phyloP scores from a whole-genome alignment of 2,113 vertebrate species.

The Nyctereutes procyonoides region DNA sequence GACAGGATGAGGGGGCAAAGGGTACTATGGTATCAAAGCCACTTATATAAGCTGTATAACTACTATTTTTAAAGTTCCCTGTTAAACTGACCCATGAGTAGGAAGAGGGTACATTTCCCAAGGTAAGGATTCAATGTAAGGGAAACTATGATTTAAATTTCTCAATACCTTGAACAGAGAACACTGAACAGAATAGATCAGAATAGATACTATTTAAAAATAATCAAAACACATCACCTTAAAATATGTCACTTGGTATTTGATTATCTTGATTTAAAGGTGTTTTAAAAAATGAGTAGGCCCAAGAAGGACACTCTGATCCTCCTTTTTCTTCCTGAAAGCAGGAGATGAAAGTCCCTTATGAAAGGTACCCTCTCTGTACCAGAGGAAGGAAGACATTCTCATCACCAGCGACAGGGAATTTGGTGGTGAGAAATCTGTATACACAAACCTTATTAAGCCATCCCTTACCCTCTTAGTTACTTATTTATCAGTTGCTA shows the following conservation, averaged over 20 bases:
- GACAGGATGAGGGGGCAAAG: neutral
- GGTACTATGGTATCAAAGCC: neutral
- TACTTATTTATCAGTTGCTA: neutral
- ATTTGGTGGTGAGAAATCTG: neutral
- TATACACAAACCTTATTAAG: neutral
- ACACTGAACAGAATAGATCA: neutral
- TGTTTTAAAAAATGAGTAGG: neutral
- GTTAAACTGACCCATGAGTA: neutral
- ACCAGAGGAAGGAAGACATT: neutral
- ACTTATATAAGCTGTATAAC: neutral
- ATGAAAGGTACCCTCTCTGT: neutral
- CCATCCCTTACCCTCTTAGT: neutral
- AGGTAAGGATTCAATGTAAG: neutral
- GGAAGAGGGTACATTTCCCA: neutral
- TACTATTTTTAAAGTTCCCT: neutral
- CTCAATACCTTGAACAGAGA: neutral
- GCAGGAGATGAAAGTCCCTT: neutral
- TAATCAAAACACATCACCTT: neutral
- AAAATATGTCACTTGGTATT: neutral
- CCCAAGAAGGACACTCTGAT: neutral
- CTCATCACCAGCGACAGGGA: neutral
- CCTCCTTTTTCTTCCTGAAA: neutral
- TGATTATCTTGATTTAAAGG: neutral
- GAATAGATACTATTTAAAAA: neutral
- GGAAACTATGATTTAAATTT: neutral